Conservation (phyloP, 2,888 invertebrate species). For the Lycia hirtaria region DNA sequence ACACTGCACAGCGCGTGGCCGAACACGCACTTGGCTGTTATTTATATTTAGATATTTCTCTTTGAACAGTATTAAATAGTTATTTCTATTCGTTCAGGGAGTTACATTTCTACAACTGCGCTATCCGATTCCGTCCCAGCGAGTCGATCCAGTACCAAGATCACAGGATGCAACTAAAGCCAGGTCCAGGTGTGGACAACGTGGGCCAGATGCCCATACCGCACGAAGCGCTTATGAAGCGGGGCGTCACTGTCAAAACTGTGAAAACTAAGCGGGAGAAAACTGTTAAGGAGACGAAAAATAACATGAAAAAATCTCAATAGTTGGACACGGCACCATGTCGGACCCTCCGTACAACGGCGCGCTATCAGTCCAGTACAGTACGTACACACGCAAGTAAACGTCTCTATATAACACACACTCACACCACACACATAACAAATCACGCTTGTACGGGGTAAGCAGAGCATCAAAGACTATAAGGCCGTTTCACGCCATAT, state of each 20-base stretch:
- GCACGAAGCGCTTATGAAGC: slow-evolving; percentile 51
- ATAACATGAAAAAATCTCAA: not conserved
- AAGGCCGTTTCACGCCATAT: too few relatives aligned
- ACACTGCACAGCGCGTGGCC: too few relatives aligned
- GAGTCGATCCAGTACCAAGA: slow-evolving; percentile 6
- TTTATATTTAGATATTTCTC: too few relatives aligned
- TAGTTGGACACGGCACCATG: too few relatives aligned
- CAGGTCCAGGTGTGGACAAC: slow-evolving; percentile 57
- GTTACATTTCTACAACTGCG: slow-evolving; percentile 20
- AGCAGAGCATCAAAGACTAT: too few relatives aligned
- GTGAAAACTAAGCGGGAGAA: slow-evolving; percentile 6
- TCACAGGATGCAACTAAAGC: slow-evolving; percentile 36
- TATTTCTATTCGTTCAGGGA: slow-evolving; percentile 1
- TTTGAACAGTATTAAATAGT: not conserved
- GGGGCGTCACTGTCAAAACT: slow-evolving; percentile 12
- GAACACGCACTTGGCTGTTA: too few relatives aligned
- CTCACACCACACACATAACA: too few relatives aligned
- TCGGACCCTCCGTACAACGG: too few relatives aligned
- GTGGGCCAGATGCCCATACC: slow-evolving; percentile 58
- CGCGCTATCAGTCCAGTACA: too few relatives aligned
- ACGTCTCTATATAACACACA: too few relatives aligned
- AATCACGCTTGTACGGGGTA: too few relatives aligned
- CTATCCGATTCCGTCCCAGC: slow-evolving; percentile 1
- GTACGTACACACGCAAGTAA: too few relatives aligned
- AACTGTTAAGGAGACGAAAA: not conserved